Percentiles rank a stretch among this genome's conserved stretches.
phyloP scores from a whole-genome alignment of 2,797 vertebrate species.

The Luscinia megarhynchos region DNA sequence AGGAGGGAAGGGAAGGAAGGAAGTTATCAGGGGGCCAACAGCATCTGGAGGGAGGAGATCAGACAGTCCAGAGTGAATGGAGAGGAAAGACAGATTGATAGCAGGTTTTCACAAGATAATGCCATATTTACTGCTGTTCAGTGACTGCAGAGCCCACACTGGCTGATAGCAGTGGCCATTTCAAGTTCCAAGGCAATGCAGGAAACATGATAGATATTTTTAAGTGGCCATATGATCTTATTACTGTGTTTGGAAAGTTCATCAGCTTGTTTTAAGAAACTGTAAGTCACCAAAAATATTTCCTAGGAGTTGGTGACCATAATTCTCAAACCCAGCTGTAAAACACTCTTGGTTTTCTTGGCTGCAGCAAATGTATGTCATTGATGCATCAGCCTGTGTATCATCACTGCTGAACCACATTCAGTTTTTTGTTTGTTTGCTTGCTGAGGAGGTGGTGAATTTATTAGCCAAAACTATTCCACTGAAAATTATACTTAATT shows the following conservation, averaged over 20 bases:
- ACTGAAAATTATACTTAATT: constrained; percentile 12
- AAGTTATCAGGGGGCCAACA: constrained; percentile 36
- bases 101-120: constrained; percentile 48
- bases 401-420: neutral
- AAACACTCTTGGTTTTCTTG: constrained; percentile 27
- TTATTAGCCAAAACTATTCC: constrained; percentile 13
- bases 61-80: constrained; percentile 11
- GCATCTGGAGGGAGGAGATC: constrained; percentile 47
- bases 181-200: neutral
- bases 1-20: constrained; percentile 3
- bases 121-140: neutral
- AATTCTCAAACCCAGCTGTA: neutral
- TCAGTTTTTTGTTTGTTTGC: constrained; percentile 14
- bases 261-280: constrained; percentile 18
- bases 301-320: neutral
- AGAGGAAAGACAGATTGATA: constrained; percentile 32
- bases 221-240: neutral
- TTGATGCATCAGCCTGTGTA: constrained; percentile 11
- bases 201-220: neutral
- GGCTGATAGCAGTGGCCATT: neutral
- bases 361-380: neutral
- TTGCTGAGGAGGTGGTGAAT: constrained; percentile 30
- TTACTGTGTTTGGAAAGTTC: neutral
- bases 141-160: neutral
- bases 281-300: neutral